phyloP scores from a whole-genome alignment of 2,113 vertebrate genomes.

The Rhadina sibilatrix region DNA sequence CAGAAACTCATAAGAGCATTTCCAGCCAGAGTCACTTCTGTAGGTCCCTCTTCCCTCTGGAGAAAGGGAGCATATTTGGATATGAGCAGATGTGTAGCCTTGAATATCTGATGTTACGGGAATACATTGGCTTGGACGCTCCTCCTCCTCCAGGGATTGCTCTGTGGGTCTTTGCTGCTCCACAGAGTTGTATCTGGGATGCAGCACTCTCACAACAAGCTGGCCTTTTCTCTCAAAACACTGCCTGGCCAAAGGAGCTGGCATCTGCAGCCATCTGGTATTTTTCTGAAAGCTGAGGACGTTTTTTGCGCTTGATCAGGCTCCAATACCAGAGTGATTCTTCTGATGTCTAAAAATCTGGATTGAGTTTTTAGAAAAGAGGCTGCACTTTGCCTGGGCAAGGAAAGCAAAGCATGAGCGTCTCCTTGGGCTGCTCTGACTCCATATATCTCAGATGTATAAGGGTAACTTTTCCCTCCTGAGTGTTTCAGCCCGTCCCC shows the following conservation, averaged over 20 bases:
- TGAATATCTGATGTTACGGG: not conserved
- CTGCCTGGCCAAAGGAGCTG: conserved; percentile 18
- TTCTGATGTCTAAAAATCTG: conserved; percentile 26
- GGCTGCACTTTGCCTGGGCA: not conserved
- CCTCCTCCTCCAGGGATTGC: not conserved
- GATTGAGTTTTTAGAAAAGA: conserved; percentile 2
- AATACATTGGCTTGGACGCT: not conserved
- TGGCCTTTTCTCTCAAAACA: not conserved
- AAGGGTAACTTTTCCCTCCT: not conserved
- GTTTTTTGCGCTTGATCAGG: conserved; percentile 20
- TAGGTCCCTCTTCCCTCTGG: not conserved
- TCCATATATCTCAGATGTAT: not conserved
- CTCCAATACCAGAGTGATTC: conserved; percentile 10
- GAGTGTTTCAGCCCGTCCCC: not conserved
- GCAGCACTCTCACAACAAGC: conserved; percentile 3
- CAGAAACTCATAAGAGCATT: not conserved
- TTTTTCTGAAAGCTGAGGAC: conserved; percentile 16
- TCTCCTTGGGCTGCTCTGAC: not conserved
- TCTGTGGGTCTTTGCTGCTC: not conserved
- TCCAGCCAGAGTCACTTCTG: conserved; percentile 18
- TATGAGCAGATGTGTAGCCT: not conserved
- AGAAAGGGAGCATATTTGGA: not conserved
- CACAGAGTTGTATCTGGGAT: not conserved
- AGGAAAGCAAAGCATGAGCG: not conserved
- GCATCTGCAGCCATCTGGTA: conserved; percentile 57